Evolutionary conservation across 2,797 vertebrate genomes (phyloP).

Genomic region (Ptychadena robeensis): DNA sequence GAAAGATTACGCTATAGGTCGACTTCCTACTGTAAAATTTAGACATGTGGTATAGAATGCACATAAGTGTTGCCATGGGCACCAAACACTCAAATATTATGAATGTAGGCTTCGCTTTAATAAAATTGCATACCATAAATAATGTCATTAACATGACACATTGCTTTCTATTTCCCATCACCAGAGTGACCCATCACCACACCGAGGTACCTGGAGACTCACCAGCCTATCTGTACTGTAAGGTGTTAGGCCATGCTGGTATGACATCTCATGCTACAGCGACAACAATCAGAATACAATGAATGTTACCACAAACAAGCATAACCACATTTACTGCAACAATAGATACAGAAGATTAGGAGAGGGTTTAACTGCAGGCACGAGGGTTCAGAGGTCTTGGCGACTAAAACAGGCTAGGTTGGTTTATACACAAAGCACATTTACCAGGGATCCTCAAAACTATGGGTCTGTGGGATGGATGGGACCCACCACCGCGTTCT

Average conservation of each 20-base stretch:
- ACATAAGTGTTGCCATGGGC: not conserved
- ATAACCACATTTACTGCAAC: not conserved
- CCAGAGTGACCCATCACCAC: constrained; percentile 35
- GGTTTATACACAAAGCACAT: too few relatives aligned
- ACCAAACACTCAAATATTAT: not conserved
- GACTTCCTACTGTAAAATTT: too few relatives aligned
- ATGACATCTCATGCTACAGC: constrained; percentile 71
- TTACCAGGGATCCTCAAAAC: too few relatives aligned
- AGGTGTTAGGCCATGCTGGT: constrained; percentile 73
- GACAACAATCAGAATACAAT: constrained; percentile 61
- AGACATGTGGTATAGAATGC: too few relatives aligned
- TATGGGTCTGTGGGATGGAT: too few relatives aligned
- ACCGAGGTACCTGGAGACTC: constrained; percentile 64
- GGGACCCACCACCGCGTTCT: too few relatives aligned
- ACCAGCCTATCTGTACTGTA: constrained; percentile 76
- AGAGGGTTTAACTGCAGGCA: not conserved
- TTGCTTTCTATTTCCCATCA: constrained; percentile 18
- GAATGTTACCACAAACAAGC: constrained; percentile 23
- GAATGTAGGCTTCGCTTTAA: not conserved
- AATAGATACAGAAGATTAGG: not conserved
- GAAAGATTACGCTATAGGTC: too few relatives aligned
- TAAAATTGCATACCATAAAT: not conserved
- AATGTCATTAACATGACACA: not conserved
- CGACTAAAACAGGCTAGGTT: not conserved
- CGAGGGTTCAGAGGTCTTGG: not conserved